Conservation (phyloP, 2,888 invertebrate species). For the Congeria kusceri region DNA sequence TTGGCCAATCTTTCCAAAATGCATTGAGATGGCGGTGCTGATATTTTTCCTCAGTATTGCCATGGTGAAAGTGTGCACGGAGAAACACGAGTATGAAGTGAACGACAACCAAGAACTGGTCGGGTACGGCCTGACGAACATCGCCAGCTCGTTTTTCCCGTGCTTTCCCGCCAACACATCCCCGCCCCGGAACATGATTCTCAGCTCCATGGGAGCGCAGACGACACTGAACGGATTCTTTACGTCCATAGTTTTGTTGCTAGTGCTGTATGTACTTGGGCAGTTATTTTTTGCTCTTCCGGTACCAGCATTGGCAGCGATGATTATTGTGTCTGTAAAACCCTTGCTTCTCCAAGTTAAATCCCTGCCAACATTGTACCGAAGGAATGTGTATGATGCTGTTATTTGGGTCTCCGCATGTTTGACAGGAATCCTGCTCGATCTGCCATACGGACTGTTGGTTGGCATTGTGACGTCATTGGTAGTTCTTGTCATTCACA, state of each 20-base stretch:
- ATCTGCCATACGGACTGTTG: conserved; percentile 78
- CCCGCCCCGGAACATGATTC: conserved; percentile 78
- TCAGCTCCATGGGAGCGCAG: conserved; percentile 78
- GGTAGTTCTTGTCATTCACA: conserved; percentile 71
- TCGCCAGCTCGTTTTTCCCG: conserved; percentile 83
- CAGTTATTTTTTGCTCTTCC: conserved; percentile 80
- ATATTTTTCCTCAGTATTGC: conserved; percentile 78
- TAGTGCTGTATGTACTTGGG: conserved; percentile 78
- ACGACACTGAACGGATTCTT: conserved; percentile 75
- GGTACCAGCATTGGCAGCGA: conserved; percentile 83
- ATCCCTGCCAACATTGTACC: conserved; percentile 90
- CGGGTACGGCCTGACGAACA: conserved; percentile 83
- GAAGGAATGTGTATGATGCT: conserved; percentile 91
- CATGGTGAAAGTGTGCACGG: conserved; percentile 83
- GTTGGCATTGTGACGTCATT: conserved; percentile 74
- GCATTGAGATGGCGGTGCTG: conserved; percentile 73
- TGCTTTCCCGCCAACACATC: conserved; percentile 84
- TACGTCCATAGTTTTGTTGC: conserved; percentile 78
- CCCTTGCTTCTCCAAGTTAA: conserved; percentile 88
- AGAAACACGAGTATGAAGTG: conserved; percentile 82
- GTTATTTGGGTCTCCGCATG: conserved; percentile 83
- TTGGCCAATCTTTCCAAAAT: conserved; percentile 53
- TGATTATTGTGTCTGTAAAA: conserved; percentile 85
- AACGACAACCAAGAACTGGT: conserved; percentile 84
- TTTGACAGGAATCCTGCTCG: conserved; percentile 72